Base-by-base conservation (phyloP, 2,888 invertebrate species). In the Ectemnius continuus region DNA sequence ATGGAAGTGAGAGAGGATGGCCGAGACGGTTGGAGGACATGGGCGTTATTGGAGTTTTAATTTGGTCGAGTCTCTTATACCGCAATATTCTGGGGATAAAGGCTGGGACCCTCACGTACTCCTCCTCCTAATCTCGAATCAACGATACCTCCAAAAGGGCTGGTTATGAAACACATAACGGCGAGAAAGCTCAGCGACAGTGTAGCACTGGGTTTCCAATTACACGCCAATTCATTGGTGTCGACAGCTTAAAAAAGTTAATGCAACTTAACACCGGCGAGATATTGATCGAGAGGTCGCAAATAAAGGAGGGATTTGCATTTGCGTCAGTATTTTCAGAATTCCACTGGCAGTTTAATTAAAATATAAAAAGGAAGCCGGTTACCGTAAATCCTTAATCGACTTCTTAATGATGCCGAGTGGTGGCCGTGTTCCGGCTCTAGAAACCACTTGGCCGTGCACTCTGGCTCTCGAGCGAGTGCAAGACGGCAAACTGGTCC, bases 61-160 rank as follows among this genome's bases (percentile, higher is more conserved):
- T 89, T 87, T 88, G 86, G 86, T 88, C 84, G 88, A 85, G 86
- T 88, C 89, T 87, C 88, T 90, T 89, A 89, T 89, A 85, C 88
- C 36, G 87, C 86, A 84, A 87, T 90, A 87, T 87, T 86, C 84
- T 47, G 60, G 61, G 70, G 57, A 61, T 57, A 73, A 67, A 61
- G 65, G 70, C 61, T 64, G 61, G 73, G 68, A 73, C 11, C 45
- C 61, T 36, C 36, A 11, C 67, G 63, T 75, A 72, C 70, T 70
- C 36, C 70, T 75, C 70, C 73, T 81, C 87, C 88, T 90, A 90
- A 88, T 88, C 87, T 87, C 84, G 87, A 86, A 85, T 88, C 87
- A 87, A 85, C 84, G 88, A 87, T 87, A 83, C 87, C 87, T 84
- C 86, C 84, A 81, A 87, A 90, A 89, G 88, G 23, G 23, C 23